These are phyloP conservation scores for Stramonita haemastoma DNA, from an alignment of 2,888 invertebrate species.

Conservation along the genomic window DNA sequence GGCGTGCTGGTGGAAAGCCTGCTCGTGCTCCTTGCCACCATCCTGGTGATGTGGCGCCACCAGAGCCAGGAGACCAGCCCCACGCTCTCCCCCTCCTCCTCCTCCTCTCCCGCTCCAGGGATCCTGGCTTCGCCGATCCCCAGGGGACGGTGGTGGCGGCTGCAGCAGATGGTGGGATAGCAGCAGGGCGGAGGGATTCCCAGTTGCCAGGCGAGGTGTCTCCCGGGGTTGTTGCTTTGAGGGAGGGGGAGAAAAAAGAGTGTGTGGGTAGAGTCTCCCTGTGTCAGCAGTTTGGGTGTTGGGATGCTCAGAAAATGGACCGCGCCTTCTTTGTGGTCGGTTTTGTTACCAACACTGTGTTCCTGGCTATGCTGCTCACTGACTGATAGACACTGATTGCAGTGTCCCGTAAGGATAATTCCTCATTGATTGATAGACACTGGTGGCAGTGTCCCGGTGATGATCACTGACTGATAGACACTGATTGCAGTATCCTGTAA, in stretches of 20 bases:
- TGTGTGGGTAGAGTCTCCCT: no score
- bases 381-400: not conserved
- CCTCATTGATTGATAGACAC: no score
- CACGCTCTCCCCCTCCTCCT: not conserved
- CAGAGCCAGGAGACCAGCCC: not conserved
- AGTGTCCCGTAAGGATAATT: no score
- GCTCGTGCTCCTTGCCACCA: not conserved
- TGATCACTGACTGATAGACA: no score
- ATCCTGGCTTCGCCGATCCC: not conserved
- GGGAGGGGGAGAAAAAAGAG: not conserved
- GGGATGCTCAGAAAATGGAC: not conserved
- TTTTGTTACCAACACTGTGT: not conserved
- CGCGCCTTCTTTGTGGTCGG: not conserved
- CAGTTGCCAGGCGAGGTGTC: not conserved
- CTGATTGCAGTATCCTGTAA: no score
- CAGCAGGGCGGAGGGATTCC: no score
- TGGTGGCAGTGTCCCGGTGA: no score
- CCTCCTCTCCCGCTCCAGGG: conserved; percentile 25
- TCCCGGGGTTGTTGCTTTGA: not conserved
- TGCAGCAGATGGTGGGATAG: no score
- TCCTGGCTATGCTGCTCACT: conserved; percentile 15
- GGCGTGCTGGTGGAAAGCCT: not conserved
- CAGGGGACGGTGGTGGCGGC: no score
- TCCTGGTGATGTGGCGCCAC: not conserved
- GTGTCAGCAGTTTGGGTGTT: not conserved